Evolutionary conservation across 1,140 invertebrate species (phyloP).

Genomic region (Drosophila neocordata): DNA sequence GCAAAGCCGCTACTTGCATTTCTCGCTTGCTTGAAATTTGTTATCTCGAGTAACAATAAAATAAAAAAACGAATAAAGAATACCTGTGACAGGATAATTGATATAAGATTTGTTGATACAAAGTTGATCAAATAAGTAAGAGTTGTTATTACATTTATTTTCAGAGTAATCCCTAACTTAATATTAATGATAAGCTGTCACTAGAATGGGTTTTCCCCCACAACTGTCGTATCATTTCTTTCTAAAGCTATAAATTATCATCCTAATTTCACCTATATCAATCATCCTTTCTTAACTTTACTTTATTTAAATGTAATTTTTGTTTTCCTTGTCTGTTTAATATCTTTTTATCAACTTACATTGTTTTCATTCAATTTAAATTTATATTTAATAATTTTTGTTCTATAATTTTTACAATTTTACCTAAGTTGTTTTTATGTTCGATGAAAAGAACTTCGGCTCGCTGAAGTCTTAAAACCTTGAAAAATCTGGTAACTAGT

Average conservation of each 20-base stretch:
- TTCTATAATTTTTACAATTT: background rate
- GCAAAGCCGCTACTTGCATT: constrained; percentile 31
- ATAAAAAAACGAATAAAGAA: constrained; percentile 25
- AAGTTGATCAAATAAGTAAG: background rate
- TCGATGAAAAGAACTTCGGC: background rate
- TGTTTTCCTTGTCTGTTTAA: background rate
- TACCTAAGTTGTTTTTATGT: constrained; percentile 4
- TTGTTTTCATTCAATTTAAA: background rate
- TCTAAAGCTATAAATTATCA: background rate
- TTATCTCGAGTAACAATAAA: constrained; percentile 62
- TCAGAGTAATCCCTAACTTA: background rate
- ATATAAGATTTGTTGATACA: background rate
- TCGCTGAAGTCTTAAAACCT: background rate
- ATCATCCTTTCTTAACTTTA: background rate
- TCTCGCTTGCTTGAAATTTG: constrained; percentile 43
- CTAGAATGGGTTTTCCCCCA: background rate
- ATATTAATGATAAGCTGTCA: background rate
- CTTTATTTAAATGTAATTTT: background rate
- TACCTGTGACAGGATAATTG: constrained; percentile 5
- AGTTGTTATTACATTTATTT: background rate
- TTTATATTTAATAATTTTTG: background rate
- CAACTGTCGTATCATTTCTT: background rate
- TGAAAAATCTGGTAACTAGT: background rate
- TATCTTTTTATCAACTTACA: background rate
- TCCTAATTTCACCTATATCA: background rate